Conservation (phyloP, 2,888 invertebrate species). For the Lacanobia oleracea region DNA sequence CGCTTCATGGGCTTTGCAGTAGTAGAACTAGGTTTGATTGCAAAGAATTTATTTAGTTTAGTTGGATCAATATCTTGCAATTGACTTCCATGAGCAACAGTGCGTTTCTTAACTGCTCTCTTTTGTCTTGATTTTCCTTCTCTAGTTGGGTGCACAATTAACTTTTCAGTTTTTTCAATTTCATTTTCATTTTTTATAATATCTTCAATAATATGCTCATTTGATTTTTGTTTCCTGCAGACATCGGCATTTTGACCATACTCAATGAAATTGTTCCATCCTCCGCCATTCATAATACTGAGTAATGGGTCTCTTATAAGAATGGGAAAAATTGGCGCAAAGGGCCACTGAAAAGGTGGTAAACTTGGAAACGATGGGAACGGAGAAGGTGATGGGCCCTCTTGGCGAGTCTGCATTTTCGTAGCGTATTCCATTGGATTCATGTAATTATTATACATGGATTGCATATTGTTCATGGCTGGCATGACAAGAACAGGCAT, state of each 20-base stretch:
- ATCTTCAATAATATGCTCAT: slow-evolving; percentile 46
- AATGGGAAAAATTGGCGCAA: slow-evolving; percentile 89
- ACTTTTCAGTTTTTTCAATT: slow-evolving; percentile 34
- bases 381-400: slow-evolving; percentile 63
- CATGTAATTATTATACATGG: slow-evolving; percentile 63
- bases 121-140: slow-evolving; percentile 72
- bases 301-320: slow-evolving; percentile 90
- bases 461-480: slow-evolving; percentile 59
- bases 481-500: slow-evolving; percentile 81
- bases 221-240: slow-evolving; percentile 83
- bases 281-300: slow-evolving; percentile 86
- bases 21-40: slow-evolving; percentile 69
- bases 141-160: slow-evolving; percentile 49
- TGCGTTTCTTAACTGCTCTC: slow-evolving; percentile 81
- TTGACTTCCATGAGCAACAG: slow-evolving; percentile 69
- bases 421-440: slow-evolving; percentile 65
- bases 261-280: slow-evolving; percentile 90
- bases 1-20: slow-evolving; percentile 75
- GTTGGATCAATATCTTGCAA: slow-evolving; percentile 72
- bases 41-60: slow-evolving; percentile 75
- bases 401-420: slow-evolving; percentile 76
- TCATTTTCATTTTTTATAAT: slow-evolving; percentile 30
- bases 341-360: slow-evolving; percentile 86
- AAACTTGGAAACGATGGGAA: slow-evolving; percentile 63
- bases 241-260: slow-evolving; percentile 91